Conservation (phyloP, 2,113 vertebrate species). For the Petroica traversi region DNA sequence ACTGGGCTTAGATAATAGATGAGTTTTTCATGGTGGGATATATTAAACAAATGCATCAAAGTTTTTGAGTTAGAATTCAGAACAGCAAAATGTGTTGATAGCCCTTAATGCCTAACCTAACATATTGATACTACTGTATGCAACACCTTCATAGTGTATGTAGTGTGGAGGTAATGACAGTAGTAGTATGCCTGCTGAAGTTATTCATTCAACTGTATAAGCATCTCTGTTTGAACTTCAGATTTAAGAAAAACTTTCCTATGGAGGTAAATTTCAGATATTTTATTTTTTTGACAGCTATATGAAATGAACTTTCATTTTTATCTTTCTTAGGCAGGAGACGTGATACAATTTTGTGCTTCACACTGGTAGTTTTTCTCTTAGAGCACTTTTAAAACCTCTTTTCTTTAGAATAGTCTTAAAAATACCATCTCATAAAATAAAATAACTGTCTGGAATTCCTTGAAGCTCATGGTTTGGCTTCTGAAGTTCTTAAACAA, state of each 20-base stretch:
- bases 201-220: not conserved
- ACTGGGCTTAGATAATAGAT: not conserved
- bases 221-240: not conserved
- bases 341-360: conserved; percentile 21
- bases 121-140: not conserved
- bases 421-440: conserved; percentile 74
- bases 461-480: conserved; percentile 78
- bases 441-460: conserved; percentile 77
- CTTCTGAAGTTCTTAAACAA: conserved; percentile 75
- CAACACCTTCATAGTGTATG: not conserved
- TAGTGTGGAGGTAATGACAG: not conserved
- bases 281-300: not conserved
- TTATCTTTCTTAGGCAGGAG: not conserved
- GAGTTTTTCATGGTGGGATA: not conserved
- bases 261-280: not conserved
- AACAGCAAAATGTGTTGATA: not conserved
- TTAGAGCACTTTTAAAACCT: conserved; percentile 45
- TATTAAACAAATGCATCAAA: not conserved
- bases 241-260: not conserved
- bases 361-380: not conserved
- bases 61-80: not conserved
- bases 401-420: conserved; percentile 57
- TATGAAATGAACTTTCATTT: not conserved
- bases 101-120: too few relatives aligned
- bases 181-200: not conserved